Base-by-base conservation (phyloP, 2,797 vertebrate species). In the Melanitta fusca region DNA sequence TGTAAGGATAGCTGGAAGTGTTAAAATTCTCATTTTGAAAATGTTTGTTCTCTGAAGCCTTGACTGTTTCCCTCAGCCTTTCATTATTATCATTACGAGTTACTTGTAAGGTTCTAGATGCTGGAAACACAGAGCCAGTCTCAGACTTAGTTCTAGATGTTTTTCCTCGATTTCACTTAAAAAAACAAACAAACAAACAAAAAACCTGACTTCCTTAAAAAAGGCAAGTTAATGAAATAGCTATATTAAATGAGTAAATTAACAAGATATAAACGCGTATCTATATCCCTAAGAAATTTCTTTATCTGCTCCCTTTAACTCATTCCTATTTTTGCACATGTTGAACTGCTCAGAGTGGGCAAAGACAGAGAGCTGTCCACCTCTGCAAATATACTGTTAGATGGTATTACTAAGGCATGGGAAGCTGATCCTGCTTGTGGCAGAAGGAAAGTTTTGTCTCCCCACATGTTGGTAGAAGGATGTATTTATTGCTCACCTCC, bases 81-180 rank as follows among this genome's bases (percentile, higher is more conserved):
- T 70, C 21, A 13, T 22, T 0, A 0, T 64, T 66, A 27, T 38
- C 13, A 38, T 11, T 10, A 8, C 8, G n/a, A 82, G 30, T 21
- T 90, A 38, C 36, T 51, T 75, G 21, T 39, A 73, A 75, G 13
- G 18, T 11, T 14, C 5, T 18, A 13, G 2, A 39, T 32, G 32
- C 49, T 71, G 41, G 70, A 80, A 71, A 17, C 32, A 74, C 13
- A 86, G 22, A 66, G 9, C 10, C 53, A 25, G 18, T 49, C 27
- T 51, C 57, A 66, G 66, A 45, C 70, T 54, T 68, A 49, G 17
- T 51, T 80, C 45, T 47, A 36, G 16, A 22, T 70, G 13, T 6
- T 80, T 6, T n/a, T 51, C 9, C 21, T 54, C 51, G 3, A 4
- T 77, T 84, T 88, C 21, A 28, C 10, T 49, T 25, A 49, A 49